Evolutionary conservation across 2,797 vertebrate species (phyloP), one percentile per base, ranked within the genome.

Genomic region (Eulemur mongoz): DNA sequence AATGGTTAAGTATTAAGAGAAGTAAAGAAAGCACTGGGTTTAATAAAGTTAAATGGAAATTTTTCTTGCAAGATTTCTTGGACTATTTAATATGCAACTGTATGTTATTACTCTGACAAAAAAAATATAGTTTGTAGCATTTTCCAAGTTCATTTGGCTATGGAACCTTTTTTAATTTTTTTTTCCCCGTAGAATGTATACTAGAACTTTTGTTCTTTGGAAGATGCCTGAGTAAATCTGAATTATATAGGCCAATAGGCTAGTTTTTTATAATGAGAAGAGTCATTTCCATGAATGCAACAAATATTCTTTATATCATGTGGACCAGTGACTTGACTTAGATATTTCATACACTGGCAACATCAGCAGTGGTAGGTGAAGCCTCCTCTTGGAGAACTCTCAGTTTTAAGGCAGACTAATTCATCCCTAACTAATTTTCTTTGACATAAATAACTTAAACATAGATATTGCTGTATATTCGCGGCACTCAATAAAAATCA

Each of bases 121-220:
- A 59, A 45, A 7, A 75, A 80, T 72, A 1, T 1, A 87, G 17
- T 76, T 69, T 69, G 4, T 15, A 78, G 6, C n/a, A 59, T 65
- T 65, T 76, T 67, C 18, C 72, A 32, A 73, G 15, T 7, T 35
- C 10, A 18, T 11, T 45, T 89, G 30, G 43, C 70, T 48, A 1
- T 23, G 40, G 17, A 48, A 67, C 0, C 13, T 23, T 69, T 70
- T 61, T 40, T 91, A 1, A 40, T 6, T 17, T 32, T 4, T 18
- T 32, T 9, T 8, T 18, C 2, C 2, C 27, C 32, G 4, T 8
- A 14, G 50, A 50, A 1, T 2, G 35, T n/a, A 12, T 32, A 23
- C 3, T 17, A 73, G 32, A 38, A 14, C 10, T 69, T 18, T 27
- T 61, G 20, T 32, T 82, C 32, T 23, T 22, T 81, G 13, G 52